Percentiles rank a stretch among this genome's conserved stretches.
These are phyloP conservation scores for Drosophila rhopaloa DNA, from an alignment of 1,140 invertebrate genomes.

Conservation along the genomic window DNA sequence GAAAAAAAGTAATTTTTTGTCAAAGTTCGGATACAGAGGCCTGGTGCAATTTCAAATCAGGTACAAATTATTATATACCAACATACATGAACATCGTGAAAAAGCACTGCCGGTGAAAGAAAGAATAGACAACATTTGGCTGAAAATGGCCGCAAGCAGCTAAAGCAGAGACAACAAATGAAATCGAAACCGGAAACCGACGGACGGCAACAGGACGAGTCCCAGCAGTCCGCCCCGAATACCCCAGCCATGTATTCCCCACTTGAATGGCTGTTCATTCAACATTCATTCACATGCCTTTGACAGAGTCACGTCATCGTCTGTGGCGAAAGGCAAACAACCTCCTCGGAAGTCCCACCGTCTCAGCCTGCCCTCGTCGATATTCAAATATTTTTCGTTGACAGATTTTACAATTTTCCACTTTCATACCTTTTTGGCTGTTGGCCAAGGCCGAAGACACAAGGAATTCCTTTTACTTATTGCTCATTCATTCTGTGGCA, in stretches of 20 bases:
- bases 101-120: neutral
- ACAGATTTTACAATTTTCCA: conserved; percentile 75
- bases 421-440: conserved; percentile 67
- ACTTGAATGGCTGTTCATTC: conserved; percentile 69
- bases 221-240: neutral
- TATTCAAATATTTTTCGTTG: conserved; percentile 76
- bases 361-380: conserved; percentile 34
- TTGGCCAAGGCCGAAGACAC: conserved; percentile 33
- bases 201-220: conserved; percentile 30
- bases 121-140: conserved; percentile 23
- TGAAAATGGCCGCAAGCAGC: neutral
- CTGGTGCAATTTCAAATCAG: too few species aligned
- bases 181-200: conserved; percentile 68
- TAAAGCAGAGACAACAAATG: conserved; percentile 47
- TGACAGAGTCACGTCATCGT: conserved; percentile 25
- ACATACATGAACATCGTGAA: too few species aligned
- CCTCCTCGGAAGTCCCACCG: neutral
- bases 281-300: conserved; percentile 65
- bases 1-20: too few species aligned
- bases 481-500: conserved; percentile 60
- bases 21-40: too few species aligned
- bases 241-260: conserved; percentile 32
- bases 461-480: conserved; percentile 61
- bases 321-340: conserved; percentile 23
- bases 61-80: too few species aligned